Percentiles rank a stretch among this genome's conserved stretches.
Evolutionary conservation across 1,140 invertebrate species (phyloP).

Genomic region (Drosophila bifasciata): DNA sequence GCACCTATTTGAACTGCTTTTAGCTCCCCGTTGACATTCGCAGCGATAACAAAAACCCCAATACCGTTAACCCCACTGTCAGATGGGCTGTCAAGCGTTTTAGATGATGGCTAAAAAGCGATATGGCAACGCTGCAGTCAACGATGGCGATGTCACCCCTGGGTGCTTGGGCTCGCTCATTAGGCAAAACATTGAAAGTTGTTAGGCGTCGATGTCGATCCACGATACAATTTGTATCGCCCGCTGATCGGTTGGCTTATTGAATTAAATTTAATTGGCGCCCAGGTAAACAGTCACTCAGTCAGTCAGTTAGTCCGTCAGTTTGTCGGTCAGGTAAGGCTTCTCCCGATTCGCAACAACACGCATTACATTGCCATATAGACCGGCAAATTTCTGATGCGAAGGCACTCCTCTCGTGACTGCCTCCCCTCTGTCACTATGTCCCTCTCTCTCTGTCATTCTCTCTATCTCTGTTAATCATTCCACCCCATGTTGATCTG

Average conservation of each 20-base stretch:
- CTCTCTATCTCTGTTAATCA: not conserved
- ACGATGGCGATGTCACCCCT: constrained; percentile 40
- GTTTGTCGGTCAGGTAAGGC: constrained; percentile 38
- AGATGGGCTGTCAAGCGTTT: constrained; percentile 29
- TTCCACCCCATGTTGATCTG: constrained; percentile 40
- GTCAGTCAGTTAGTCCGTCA: constrained; percentile 45
- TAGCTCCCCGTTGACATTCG: constrained; percentile 39
- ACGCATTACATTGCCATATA: constrained; percentile 55
- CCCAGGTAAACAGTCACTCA: constrained; percentile 74
- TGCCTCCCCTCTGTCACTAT: not conserved
- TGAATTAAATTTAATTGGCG: constrained; percentile 73
- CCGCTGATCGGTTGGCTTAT: constrained; percentile 58
- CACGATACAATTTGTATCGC: constrained; percentile 69
- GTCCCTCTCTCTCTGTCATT: constrained; percentile 2
- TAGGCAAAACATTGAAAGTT: constrained; percentile 68
- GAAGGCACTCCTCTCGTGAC: constrained; percentile 5
- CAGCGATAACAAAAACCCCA: constrained; percentile 18
- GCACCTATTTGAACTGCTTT: constrained; percentile 34
- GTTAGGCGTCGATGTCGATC: constrained; percentile 14
- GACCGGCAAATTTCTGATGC: constrained; percentile 29
- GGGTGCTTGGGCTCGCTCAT: constrained; percentile 44
- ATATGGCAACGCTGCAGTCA: constrained; percentile 29
- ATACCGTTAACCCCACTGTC: constrained; percentile 30
- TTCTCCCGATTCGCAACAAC: constrained; percentile 21
- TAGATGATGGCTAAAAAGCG: constrained; percentile 5